A percentile compares a stretch with the other conserved stretches of the same genome.
Evolutionary conservation across 2,113 vertebrate genomes (phyloP).

Genomic region (Speoplatyrhinus poulsoni): DNA sequence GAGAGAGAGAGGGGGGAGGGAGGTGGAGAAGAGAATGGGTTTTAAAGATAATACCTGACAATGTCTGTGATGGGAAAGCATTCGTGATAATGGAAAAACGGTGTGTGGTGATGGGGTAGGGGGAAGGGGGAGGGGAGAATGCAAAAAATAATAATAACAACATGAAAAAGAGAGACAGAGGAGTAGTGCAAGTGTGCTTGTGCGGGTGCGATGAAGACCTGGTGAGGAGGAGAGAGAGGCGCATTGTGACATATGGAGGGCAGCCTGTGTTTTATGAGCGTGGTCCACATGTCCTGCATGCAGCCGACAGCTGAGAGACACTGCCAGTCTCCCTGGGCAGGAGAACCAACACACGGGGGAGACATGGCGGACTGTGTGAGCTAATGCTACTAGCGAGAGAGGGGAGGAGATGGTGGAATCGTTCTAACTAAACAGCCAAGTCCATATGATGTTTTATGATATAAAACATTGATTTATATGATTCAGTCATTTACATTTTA

Average conservation of each 20-base stretch:
- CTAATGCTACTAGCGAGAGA: neutral
- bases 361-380: neutral
- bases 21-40: conserved; percentile 1
- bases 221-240: neutral
- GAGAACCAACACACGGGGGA: neutral
- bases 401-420: neutral
- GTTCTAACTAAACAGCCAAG: neutral
- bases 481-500: no score
- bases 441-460: no score
- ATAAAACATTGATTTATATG: no score
- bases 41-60: neutral
- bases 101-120: no score
- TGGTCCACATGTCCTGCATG: conserved; percentile 1
- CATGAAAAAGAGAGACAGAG: no score
- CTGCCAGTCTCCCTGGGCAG: neutral
- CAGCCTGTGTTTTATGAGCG: neutral
- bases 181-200: no score
- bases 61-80: neutral
- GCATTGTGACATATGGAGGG: neutral
- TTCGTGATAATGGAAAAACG: neutral
- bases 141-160: neutral
- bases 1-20: neutral
- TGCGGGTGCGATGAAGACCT: no score
- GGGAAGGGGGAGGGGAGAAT: neutral
- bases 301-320: neutral